A percentile compares a stretch with the other conserved stretches of the same genome.
phyloP scores from a whole-genome alignment of 2,113 vertebrate genomes.

The Eira barbara region DNA sequence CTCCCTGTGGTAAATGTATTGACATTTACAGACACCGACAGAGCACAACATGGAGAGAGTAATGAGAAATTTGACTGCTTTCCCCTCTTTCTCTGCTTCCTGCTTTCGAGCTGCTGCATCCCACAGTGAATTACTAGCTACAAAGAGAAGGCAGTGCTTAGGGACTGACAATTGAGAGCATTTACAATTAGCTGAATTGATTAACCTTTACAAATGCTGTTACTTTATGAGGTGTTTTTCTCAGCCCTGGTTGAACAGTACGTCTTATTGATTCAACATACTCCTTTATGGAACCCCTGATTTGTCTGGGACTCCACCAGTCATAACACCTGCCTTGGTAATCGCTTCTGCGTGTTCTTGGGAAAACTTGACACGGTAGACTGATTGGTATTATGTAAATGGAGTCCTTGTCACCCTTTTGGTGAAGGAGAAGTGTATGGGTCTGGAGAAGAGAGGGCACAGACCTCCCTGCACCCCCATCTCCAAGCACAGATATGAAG shows the following conservation, averaged over 20 bases:
- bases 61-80: constrained; percentile 79
- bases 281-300: constrained; percentile 61
- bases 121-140: constrained; percentile 77
- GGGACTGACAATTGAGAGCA: constrained; percentile 79
- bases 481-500: constrained; percentile 3
- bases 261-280: constrained; percentile 81
- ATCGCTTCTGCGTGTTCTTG: constrained; percentile 29
- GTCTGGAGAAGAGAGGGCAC: background rate
- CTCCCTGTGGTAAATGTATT: constrained; percentile 80
- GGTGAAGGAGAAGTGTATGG: background rate
- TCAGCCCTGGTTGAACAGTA: constrained; percentile 75
- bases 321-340: constrained; percentile 51
- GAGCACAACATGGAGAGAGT: constrained; percentile 67
- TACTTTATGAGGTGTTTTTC: constrained; percentile 80
- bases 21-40: constrained; percentile 77
- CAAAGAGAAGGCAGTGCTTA: constrained; percentile 78
- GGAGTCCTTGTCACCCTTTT: background rate
- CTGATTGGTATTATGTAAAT: constrained; percentile 68
- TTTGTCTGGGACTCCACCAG: constrained; percentile 70
- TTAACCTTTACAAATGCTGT: constrained; percentile 86
- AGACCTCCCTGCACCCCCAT: background rate
- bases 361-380: constrained; percentile 38
- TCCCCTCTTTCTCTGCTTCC: constrained; percentile 42
- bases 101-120: constrained; percentile 50
- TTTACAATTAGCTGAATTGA: constrained; percentile 87